A percentile compares a stretch with the other conserved stretches of the same genome.
Conservation (phyloP, 2,888 invertebrate species). For the Drosophila prostipennis region DNA sequence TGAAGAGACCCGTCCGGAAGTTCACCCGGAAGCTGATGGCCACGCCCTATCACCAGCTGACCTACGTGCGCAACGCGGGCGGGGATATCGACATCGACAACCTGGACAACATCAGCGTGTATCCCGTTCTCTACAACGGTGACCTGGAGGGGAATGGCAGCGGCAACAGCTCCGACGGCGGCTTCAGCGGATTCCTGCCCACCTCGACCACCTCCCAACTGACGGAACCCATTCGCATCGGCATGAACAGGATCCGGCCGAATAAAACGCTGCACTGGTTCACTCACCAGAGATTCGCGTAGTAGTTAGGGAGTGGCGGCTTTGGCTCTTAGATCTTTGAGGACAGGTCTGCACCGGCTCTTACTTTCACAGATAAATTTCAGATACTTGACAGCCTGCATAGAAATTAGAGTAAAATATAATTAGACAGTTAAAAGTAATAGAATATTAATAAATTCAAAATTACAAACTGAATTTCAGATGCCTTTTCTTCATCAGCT, state of each 20-base stretch:
- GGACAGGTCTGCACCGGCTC: neutral
- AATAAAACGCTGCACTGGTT: constrained; percentile 67
- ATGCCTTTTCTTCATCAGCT: too few species aligned
- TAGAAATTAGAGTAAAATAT: too few species aligned
- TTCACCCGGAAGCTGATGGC: constrained; percentile 77
- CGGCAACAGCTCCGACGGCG: constrained; percentile 55
- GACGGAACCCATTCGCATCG: constrained; percentile 82
- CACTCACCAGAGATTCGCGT: constrained; percentile 69
- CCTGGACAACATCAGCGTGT: constrained; percentile 81
- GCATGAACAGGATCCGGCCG: constrained; percentile 81
- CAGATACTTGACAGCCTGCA: too few species aligned
- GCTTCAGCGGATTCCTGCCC: constrained; percentile 78
- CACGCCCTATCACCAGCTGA: constrained; percentile 79
- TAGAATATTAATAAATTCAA: too few species aligned
- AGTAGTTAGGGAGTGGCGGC: constrained; percentile 42
- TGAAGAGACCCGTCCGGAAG: constrained; percentile 72
- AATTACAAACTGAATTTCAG: too few species aligned
- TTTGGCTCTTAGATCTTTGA: constrained; percentile 19
- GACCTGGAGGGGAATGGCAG: constrained; percentile 44
- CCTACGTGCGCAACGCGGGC: constrained; percentile 78
- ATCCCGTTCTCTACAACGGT: constrained; percentile 75
- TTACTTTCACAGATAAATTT: neutral
- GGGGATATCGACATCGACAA: constrained; percentile 81
- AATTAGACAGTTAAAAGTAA: too few species aligned
- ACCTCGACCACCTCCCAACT: constrained; percentile 77